Evolutionary conservation across 2,113 vertebrate genomes (phyloP).

Genomic region (Asarcornis scutulata): DNA sequence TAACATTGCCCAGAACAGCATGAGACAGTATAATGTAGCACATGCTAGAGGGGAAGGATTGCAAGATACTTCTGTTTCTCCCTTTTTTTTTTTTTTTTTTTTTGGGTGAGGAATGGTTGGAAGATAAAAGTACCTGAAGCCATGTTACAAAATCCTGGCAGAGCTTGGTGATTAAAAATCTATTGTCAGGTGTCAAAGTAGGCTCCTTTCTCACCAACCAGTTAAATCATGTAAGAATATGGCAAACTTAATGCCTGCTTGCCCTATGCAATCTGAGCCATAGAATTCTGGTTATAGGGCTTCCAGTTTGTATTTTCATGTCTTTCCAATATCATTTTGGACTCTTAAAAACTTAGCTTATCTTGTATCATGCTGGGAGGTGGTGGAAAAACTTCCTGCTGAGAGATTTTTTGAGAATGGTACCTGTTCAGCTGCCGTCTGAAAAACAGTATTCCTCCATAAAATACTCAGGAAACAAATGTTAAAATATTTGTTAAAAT

Average conservation of each 20-base stretch:
- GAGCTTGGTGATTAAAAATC: background rate
- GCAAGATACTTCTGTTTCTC: background rate
- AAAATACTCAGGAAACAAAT: background rate
- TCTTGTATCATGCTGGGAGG: background rate
- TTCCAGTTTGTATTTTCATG: background rate
- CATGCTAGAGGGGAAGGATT: background rate
- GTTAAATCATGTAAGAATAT: background rate
- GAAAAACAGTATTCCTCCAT: background rate
- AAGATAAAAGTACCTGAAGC: background rate
- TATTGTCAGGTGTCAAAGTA: background rate
- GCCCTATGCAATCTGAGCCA: background rate
- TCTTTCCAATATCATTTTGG: background rate
- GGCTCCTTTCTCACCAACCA: background rate
- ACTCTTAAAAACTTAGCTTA: background rate
- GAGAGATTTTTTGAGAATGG: background rate
- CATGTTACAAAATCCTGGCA: background rate
- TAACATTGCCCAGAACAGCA: background rate
- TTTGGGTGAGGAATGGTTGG: background rate
- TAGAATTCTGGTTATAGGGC: background rate
- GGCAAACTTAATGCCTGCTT: background rate
- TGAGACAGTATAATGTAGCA: background rate
- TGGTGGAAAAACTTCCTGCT: rapidly evolving
- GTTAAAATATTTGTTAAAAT: too few relatives aligned
- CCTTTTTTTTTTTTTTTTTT: background rate
- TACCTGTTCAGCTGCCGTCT: background rate